phyloP scores from a whole-genome alignment of 2,113 vertebrate genomes.

The Penelope pileata region DNA sequence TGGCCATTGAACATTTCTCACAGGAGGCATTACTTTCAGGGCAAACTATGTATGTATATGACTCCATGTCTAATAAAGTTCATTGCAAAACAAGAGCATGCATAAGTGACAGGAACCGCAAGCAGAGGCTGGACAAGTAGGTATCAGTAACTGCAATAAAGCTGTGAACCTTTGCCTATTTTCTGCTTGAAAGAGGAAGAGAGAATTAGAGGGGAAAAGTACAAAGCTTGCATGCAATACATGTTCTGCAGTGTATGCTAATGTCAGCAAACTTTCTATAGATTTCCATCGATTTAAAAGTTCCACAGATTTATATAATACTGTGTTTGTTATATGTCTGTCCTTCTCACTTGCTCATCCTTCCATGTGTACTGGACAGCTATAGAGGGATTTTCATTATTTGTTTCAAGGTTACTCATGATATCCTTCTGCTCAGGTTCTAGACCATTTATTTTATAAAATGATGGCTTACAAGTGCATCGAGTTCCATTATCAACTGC shows the following conservation, averaged over 20 bases:
- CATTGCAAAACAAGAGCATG: neutral
- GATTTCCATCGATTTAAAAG: neutral
- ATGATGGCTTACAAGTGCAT: neutral
- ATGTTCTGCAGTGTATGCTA: neutral
- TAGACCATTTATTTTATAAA: constrained; percentile 27
- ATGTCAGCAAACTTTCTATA: neutral
- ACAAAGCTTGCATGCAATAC: neutral
- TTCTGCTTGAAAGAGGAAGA: neutral
- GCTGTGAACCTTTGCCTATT: neutral
- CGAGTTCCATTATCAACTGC: neutral
- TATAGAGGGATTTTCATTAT: neutral
- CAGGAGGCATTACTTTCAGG: too few relatives aligned
- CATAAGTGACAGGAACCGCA: neutral
- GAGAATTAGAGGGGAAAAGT: neutral
- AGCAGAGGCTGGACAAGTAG: neutral
- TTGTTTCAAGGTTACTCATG: neutral
- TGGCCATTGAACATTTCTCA: too few relatives aligned
- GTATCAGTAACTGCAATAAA: neutral
- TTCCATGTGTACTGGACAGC: neutral
- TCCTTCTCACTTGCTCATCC: neutral
- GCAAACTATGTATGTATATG: neutral
- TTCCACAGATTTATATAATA: neutral
- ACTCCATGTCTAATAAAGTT: neutral
- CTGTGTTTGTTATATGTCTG: neutral
- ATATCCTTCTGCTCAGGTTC: neutral